Conservation (phyloP, 2,797 vertebrate genomes). For the Pseudomugil tenellus region DNA sequence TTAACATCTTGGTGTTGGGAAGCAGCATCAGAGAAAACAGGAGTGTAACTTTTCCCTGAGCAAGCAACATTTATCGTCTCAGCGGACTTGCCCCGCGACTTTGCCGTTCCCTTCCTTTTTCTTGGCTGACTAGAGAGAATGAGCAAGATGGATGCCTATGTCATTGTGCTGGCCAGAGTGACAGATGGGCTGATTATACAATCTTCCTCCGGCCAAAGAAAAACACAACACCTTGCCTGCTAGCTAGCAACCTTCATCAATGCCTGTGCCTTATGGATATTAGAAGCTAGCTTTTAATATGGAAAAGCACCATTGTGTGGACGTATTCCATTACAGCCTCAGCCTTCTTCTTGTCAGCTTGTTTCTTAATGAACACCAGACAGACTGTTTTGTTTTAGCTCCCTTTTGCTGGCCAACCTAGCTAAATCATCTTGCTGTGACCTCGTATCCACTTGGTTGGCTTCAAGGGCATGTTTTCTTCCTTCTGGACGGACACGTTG, state of each 20-base stretch:
- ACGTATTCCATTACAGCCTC: constrained; percentile 35
- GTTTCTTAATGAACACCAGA: constrained; percentile 51
- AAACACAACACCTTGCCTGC: constrained; percentile 59
- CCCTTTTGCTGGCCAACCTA: constrained; percentile 37
- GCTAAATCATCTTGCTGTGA: constrained; percentile 59
- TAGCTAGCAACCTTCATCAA: constrained; percentile 66
- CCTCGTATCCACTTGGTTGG: constrained; percentile 46
- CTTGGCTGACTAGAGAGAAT: constrained; percentile 45
- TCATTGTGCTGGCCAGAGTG: constrained; percentile 58
- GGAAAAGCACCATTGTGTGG: constrained; percentile 20
- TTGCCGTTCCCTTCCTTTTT: constrained; percentile 42
- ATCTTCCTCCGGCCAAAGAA: constrained; percentile 64
- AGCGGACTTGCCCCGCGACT: constrained; percentile 41
- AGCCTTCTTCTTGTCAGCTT: constrained; percentile 47
- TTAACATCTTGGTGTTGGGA: constrained; percentile 21
- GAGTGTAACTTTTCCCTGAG: constrained; percentile 68
- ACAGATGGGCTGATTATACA: constrained; percentile 79
- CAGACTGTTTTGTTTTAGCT: constrained; percentile 6
- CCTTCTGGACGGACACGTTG: constrained; percentile 63
- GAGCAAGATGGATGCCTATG: constrained; percentile 75
- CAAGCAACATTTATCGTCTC: constrained; percentile 62
- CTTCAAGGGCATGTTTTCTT: constrained; percentile 71
- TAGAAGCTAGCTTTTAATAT: constrained; percentile 41
- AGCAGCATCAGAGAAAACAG: constrained; percentile 14
- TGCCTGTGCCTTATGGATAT: constrained; percentile 54